Conservation (phyloP, 2,797 vertebrate genomes). For the Enteromius anoplus region DNA sequence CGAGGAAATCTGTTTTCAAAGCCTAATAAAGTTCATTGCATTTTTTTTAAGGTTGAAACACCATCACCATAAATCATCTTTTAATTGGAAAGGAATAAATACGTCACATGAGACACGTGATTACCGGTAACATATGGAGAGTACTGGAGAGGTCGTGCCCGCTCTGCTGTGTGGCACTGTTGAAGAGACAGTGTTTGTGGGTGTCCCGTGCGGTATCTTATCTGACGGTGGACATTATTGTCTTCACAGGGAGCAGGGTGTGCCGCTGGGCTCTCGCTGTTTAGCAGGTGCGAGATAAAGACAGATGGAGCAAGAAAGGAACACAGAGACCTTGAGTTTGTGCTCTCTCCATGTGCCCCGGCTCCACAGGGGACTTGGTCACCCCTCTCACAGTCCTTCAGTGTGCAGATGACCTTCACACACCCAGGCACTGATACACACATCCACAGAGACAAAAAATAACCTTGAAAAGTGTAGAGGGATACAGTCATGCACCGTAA, state of each 20-base stretch:
- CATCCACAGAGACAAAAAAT: background rate
- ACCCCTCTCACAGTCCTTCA: constrained; percentile 50
- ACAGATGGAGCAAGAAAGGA: constrained; percentile 71
- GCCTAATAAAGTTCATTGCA: background rate
- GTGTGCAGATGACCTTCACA: constrained; percentile 44
- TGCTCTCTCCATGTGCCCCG: constrained; percentile 46
- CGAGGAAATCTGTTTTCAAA: background rate
- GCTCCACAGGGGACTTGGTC: constrained; percentile 41
- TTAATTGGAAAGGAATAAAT: constrained; percentile 1
- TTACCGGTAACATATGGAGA: constrained; percentile 15
- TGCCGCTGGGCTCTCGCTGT: constrained; percentile 44
- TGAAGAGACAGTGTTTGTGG: constrained; percentile 10
- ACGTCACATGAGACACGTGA: background rate
- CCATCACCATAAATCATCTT: constrained; percentile 23
- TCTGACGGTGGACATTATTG: constrained; percentile 44
- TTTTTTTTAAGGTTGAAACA: background rate
- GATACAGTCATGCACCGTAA: background rate
- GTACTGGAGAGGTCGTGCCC: background rate
- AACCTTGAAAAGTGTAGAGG: background rate
- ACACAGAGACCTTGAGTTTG: constrained; percentile 69
- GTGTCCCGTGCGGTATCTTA: constrained; percentile 29
- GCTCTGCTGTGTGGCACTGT: background rate
- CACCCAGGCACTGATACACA: constrained; percentile 9
- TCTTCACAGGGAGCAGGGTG: constrained; percentile 27
- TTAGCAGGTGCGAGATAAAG: constrained; percentile 61